Conservation (phyloP, 2,797 vertebrate genomes). For the Smutsia temminckii region DNA sequence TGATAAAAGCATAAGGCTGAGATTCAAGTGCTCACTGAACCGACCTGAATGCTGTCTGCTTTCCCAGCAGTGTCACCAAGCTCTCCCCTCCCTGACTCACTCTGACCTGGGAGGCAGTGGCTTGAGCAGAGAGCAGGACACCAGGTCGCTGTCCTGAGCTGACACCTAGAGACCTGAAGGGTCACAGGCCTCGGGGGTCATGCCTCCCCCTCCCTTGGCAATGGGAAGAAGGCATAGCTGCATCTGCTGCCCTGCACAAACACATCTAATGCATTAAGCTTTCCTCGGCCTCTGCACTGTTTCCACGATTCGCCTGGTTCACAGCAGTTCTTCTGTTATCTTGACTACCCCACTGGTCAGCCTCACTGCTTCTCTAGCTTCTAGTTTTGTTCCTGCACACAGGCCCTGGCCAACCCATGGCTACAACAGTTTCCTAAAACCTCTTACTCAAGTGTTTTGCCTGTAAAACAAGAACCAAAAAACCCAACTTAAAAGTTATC, state of each 20-base stretch:
- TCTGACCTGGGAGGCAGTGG: background rate
- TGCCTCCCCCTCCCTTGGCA: background rate
- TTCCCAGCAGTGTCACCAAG: background rate
- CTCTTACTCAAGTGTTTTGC: background rate
- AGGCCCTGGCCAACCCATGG: background rate
- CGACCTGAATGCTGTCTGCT: accelerated
- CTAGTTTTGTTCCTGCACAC: background rate
- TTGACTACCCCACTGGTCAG: background rate
- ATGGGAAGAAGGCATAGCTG: background rate
- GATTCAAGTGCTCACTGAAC: background rate
- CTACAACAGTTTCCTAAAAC: background rate
- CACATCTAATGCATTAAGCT: accelerated
- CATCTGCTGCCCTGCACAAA: too few species aligned
- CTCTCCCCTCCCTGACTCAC: background rate
- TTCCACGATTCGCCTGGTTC: accelerated
- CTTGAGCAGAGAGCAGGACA: background rate
- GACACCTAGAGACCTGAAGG: accelerated
- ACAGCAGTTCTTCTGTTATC: background rate
- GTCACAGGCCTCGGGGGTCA: background rate
- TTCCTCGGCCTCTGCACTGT: background rate
- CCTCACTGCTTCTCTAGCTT: background rate
- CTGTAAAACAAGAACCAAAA: background rate
- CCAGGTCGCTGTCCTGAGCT: background rate
- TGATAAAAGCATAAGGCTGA: background rate
- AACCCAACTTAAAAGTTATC: background rate